Base-by-base conservation (phyloP, 2,888 invertebrate genomes). In the Pristionchus arcanus region DNA sequence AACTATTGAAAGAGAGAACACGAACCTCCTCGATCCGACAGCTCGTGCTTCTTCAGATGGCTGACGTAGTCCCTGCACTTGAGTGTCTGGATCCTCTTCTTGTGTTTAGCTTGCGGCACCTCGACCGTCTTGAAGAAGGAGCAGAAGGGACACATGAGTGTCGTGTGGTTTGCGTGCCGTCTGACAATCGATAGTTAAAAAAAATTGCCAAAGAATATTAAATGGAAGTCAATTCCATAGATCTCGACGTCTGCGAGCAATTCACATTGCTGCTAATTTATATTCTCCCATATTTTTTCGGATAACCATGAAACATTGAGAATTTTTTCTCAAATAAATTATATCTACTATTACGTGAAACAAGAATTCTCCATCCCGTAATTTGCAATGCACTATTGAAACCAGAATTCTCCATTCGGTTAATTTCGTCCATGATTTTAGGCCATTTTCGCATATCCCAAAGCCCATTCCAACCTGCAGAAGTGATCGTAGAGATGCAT, bases 91-190 rank as follows among this genome's bases (percentile, higher is more conserved):
- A 81, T 9, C 25, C 63, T 31, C 15, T 31, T n/a, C 28, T 49
- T 53, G n/a, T 83, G 59, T 37, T 85, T 85, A 21, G 34, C 28
- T 25, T 85, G 84, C 2, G 55, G 28, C 42, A 63, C 28, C 2
- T 49, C 68, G 21, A 63, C 31, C 37, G 59, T 49, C 49, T 53
- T 31, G 49, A 53, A 49, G 37, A 34, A 77, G 11, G 49, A 34
- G 66, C 89, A 89, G 89, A 89, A 89, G 4, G 89, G 89, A 34
- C 89, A 89, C 81, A 89, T 63, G 15, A 89, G 89, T 1, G n/a
- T 42, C 53, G 53, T 42, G 31, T n/a, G 28, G 25, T 37, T 21
- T 11, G 55, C 31, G 87, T 88, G 87, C 2, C 74, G 55, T 88
- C 87, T 88, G 42, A 34, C n/a, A 71, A 87, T 66, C 28, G 19